Evolutionary conservation across 1,140 invertebrate species (phyloP), one percentile per base, ranked within the genome.

Genomic region (Sipha flava): DNA sequence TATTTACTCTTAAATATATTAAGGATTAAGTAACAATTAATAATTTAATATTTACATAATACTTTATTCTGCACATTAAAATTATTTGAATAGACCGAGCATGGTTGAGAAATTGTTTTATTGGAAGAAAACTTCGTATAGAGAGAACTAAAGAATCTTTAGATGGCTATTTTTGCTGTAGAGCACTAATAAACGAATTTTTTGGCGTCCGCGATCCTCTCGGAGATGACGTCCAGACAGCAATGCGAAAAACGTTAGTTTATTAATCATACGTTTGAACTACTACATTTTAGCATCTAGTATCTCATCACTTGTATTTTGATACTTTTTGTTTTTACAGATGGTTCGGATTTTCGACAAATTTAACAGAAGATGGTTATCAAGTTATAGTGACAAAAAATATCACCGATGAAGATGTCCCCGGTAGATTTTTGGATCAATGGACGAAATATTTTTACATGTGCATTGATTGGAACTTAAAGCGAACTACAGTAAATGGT

Each of bases 31-130:
- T 10, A 6, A 45, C 43, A 45, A 10, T n/a, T n/a, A n/a, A n/a
- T n/a, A n/a, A n/a, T n/a, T n/a, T n/a, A n/a, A n/a, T n/a, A n/a
- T n/a, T n/a, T n/a, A n/a, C n/a, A n/a, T n/a, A n/a, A n/a, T n/a
- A n/a, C n/a, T n/a, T n/a, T n/a, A n/a, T n/a, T n/a, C n/a, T n/a
- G n/a, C n/a, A n/a, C n/a, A 16, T 52, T 52, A 52, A 6, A 9
- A 4, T 83, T 86, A 85, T 85, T 83, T 83, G 82, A 84, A 85
- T 16, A 75, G 86, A 85, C 10, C 43, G 64, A 23, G 40, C n/a
- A 0, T 68, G 59, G 59, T 40, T 80, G 5, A 16, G 34, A 5
- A 68, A 64, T 16, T 68, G 43, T 40, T 68, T 70, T 14, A 47
- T 80, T 12, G 72, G 72, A 37, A 31, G 72, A 18, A 75, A 75